Base-by-base conservation (phyloP, 2,113 vertebrate species). In the Rhynchomys soricoides region DNA sequence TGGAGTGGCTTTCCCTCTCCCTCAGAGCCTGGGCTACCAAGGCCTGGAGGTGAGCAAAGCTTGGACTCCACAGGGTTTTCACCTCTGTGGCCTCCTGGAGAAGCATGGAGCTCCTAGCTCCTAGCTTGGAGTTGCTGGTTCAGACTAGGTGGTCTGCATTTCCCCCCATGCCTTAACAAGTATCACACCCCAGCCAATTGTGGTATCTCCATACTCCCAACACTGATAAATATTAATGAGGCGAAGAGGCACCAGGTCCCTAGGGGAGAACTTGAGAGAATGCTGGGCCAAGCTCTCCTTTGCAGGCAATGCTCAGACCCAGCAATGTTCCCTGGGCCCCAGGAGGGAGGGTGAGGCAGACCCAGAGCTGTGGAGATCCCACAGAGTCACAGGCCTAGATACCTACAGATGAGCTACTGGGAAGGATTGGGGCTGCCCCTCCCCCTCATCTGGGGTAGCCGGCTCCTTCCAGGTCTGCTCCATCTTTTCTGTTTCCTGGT, bases 191-290 rank as follows among this genome's bases (percentile, higher is more conserved):
- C 83, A 79, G 93, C 73, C 57, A 71, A 71, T 86, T 57, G 85
- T 94, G 94, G 78, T 82, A 83, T 95, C 93, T 97, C 95, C 91
- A 91, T 96, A 97, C 91, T 95, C 94, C 91, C 89, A 95, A 96
- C 79, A 90, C 94, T 83, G 90, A 94, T 97, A 93, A 97, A 97
- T 97, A 97, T 96, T 97, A 88, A 96, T 95, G 91, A 95, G 75
- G 77, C 91, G 70, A 68, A 86, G 75, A 90, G 90, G 73, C 70
- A 71, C 83, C 83, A 77, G 92, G 62, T 62, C 92, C 90, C 64
- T 26, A 40, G 73, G 45, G 57, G 11, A 71, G 77, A 48, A 48
- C 13, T 4, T 48, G 17, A 45, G 87, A 48, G 64, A 34, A 40
- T 70, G 75, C 37, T 12, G 29, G 52, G 75, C 66, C 73, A 70